Conservation (phyloP, 2,797 vertebrate species). For the Ambastaia sidthimunki region DNA sequence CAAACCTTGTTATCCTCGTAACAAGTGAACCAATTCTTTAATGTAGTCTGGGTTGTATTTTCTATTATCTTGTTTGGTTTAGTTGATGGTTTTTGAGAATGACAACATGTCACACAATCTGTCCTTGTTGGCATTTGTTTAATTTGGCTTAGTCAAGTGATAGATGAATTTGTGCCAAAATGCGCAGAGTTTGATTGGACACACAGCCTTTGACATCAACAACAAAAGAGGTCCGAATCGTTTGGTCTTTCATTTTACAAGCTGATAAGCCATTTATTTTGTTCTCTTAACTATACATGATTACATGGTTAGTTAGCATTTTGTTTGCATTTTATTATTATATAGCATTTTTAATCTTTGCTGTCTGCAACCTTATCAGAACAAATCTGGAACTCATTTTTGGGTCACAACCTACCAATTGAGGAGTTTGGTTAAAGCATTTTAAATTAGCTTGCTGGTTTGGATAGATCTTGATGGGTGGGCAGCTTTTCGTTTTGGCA, state of each 20-base stretch:
- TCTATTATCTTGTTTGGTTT: no score
- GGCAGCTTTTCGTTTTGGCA: not conserved
- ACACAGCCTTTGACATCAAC: not conserved
- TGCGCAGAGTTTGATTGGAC: not conserved
- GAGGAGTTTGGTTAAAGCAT: not conserved
- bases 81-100: no score
- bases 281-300: not conserved
- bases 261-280: not conserved
- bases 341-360: not conserved
- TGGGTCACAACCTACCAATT: not conserved
- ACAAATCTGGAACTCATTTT: not conserved
- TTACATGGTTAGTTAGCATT: not conserved
- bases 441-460: conserved; percentile 14
- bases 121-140: not conserved
- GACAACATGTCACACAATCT: no score
- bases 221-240: not conserved
- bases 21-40: no score
- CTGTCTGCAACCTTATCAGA: not conserved
- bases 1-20: no score
- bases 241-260: not conserved
- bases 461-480: conserved; percentile 11
- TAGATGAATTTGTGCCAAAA: no score
- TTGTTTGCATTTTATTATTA: not conserved
- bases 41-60: no score
- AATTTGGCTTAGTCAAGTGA: not conserved